phyloP scores from a whole-genome alignment of 2,888 invertebrate species.

The Harpalus rufipes region DNA sequence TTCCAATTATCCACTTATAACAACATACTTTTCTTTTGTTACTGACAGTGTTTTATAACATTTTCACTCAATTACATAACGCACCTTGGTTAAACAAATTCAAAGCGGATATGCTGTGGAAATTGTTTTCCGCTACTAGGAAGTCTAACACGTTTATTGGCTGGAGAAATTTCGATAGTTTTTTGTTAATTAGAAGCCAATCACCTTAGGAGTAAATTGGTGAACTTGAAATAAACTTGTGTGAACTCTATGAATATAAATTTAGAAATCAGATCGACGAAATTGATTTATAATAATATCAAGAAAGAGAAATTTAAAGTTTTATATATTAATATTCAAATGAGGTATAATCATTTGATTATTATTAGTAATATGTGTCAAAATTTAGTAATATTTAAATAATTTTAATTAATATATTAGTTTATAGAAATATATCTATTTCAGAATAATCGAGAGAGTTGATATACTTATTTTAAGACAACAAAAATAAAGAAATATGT shows the following conservation, averaged over 20 bases:
- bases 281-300: constrained; percentile 4
- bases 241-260: background rate
- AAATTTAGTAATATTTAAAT: background rate
- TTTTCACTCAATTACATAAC: no score
- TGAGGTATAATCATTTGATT: background rate
- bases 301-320: background rate
- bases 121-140: background rate
- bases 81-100: background rate
- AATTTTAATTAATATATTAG: background rate
- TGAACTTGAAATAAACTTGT: background rate
- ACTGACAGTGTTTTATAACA: no score
- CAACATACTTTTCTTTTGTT: no score
- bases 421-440: no score
- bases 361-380: background rate
- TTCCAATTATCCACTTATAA: no score
- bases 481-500: no score
- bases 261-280: background rate
- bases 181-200: background rate
- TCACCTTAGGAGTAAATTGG: background rate
- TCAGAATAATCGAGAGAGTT: no score
- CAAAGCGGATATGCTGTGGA: background rate
- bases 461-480: no score
- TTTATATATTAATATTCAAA: background rate
- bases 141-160: background rate
- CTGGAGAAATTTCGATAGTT: background rate